phyloP scores from a whole-genome alignment of 2,888 invertebrate species.

The Chouioia cunea region DNA sequence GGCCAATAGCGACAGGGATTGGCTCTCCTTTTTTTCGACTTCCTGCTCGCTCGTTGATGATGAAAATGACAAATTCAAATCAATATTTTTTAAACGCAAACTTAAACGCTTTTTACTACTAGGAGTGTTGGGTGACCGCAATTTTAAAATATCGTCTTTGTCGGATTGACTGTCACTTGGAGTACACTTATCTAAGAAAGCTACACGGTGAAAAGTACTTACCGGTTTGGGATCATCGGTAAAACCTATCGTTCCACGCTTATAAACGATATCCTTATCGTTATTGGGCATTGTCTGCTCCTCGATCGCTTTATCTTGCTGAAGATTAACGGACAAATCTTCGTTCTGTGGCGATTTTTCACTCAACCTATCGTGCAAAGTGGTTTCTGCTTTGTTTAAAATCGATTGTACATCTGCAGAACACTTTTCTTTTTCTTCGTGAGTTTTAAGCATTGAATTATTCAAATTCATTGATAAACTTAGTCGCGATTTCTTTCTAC shows the following conservation, averaged over 20 bases:
- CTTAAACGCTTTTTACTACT: constrained; percentile 33
- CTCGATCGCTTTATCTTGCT: neutral
- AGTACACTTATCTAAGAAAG: constrained; percentile 5
- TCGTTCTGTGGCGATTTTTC: constrained; percentile 46
- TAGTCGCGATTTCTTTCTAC: constrained; percentile 9
- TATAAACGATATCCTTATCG: constrained; percentile 23
- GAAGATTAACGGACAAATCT: constrained; percentile 45
- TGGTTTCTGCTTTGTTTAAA: neutral
- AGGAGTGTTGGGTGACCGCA: neutral
- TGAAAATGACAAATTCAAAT: constrained; percentile 22
- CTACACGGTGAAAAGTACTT: constrained; percentile 12
- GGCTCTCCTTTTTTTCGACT: constrained; percentile 9
- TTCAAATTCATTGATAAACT: constrained; percentile 11
- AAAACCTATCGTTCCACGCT: constrained; percentile 21
- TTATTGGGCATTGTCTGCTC: neutral
- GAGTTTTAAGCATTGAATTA: neutral
- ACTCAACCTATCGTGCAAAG: neutral
- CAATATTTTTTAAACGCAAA: constrained; percentile 29
- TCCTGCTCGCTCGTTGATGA: constrained; percentile 22
- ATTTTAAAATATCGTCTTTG: neutral
- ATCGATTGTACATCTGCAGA: neutral
- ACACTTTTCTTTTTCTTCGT: neutral
- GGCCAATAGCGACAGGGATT: neutral
- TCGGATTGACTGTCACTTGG: constrained; percentile 38
- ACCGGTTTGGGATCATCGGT: neutral